Evolutionary conservation across 2,888 invertebrate species (phyloP), one percentile per base, ranked within the genome.

Genomic region (Byasa hedistus): DNA sequence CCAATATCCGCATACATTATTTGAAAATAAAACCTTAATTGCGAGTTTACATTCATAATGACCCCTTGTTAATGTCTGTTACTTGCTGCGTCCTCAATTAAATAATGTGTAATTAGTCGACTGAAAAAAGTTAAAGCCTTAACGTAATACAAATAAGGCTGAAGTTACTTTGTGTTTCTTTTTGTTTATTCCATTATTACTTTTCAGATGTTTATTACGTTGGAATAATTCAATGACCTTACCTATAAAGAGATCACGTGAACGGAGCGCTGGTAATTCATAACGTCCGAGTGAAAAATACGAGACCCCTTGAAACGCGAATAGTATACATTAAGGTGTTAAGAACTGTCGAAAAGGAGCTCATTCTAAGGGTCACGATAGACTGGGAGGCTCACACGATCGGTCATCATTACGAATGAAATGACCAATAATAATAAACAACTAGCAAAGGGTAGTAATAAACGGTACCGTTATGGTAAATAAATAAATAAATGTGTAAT

Each of bases 391-490:
- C 72, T 74, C 71, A 77, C 73, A 73, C 76, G 77, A 74, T 73
- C 76, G 74, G 72, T 72, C 78, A 77, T 81, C 82, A 81, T 84
- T 84, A 78, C 83, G 81, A 80, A 82, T 84, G 78, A 84, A 82
- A 75, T 76, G 80, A 83, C 82, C 89, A 89, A 89, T 90, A 85
- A 88, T 83, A 85, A 88, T 90, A 89, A 89, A 87, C 87, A 84
- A 84, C 80, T 73, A 74, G 73, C 76, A 75, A 73, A 76, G 77
- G 76, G 79, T 77, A 79, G 84, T 74, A 84, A 85, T 86, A 85
- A 81, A 85, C 2, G 82, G 81, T 72, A 82, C 86, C 87, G 83
- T 87, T 88, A 89, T 85, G 80, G 85, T 82, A 82, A 83, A 83
- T 84, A 87, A 86, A 83, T 79, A 85, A 86, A 85, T 85, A 83